Percentiles rank a stretch among this genome's conserved stretches.
Conservation (phyloP, 2,797 vertebrate species). For the Gymnopithys bicolor region DNA sequence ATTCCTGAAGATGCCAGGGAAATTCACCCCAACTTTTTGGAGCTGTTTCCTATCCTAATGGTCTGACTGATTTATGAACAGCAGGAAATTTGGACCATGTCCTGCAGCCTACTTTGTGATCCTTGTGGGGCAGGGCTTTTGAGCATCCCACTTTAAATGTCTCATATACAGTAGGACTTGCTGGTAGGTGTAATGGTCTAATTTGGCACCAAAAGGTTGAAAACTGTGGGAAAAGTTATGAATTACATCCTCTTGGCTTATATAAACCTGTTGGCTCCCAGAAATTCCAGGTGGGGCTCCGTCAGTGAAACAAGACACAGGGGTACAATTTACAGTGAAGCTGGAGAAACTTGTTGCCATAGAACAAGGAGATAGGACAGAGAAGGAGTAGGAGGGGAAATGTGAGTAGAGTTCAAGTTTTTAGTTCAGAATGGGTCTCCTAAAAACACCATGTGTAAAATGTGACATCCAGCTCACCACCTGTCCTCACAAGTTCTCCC, state of each 20-base stretch:
- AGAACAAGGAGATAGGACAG: background rate
- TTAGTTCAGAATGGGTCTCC: background rate
- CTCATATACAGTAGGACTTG: fast-evolving
- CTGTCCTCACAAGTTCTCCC: background rate
- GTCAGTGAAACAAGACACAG: background rate
- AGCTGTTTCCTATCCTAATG: background rate
- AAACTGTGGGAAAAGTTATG: background rate
- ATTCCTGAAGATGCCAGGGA: background rate
- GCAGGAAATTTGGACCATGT: background rate
- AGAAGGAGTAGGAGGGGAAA: background rate
- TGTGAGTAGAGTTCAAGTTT: background rate
- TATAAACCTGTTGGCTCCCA: background rate
- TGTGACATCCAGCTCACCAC: background rate
- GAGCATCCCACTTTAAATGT: fast-evolving
- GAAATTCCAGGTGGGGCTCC: background rate
- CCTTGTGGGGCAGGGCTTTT: background rate
- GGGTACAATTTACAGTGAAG: background rate
- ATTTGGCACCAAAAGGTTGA: background rate
- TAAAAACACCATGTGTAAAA: background rate
- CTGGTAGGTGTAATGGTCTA: background rate
- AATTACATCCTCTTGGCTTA: background rate
- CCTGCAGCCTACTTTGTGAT: background rate
- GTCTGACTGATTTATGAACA: background rate
- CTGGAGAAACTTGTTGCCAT: background rate
- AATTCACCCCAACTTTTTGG: background rate